Conservation (phyloP, 2,888 invertebrate species). For the Tetheella fluctuosa region DNA sequence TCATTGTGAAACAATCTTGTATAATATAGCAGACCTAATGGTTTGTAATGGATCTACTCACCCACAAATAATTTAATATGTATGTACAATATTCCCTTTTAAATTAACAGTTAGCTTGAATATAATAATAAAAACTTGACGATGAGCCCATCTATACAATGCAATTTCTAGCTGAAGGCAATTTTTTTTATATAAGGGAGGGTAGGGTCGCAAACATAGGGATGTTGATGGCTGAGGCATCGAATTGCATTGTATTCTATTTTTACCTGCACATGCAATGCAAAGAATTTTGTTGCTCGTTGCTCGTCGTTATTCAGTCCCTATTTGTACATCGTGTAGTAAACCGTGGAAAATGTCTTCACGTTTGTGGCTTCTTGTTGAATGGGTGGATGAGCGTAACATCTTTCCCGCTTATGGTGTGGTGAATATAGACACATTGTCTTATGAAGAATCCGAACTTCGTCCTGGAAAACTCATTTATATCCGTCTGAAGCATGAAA, state of each 20-base stretch:
- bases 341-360: constrained; percentile 46
- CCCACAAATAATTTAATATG: too few relatives aligned
- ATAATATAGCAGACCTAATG: too few relatives aligned
- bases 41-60: too few relatives aligned
- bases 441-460: constrained; percentile 44
- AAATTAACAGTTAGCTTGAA: background rate
- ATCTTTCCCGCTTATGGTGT: constrained; percentile 57
- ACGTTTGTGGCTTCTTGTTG: constrained; percentile 62
- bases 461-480: constrained; percentile 52
- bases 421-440: constrained; percentile 46
- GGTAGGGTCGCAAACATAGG: constrained; percentile 35
- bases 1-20: too few relatives aligned
- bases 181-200: constrained; percentile 32
- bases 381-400: constrained; percentile 59
- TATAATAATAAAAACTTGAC: background rate
- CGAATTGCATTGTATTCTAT: constrained; percentile 34
- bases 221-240: constrained; percentile 24
- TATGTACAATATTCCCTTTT: background rate
- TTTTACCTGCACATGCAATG: constrained; percentile 39
- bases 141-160: constrained; percentile 17
- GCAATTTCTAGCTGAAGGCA: constrained; percentile 29
- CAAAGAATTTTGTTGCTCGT: background rate
- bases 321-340: constrained; percentile 27
- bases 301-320: constrained; percentile 23
- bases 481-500: constrained; percentile 42